A percentile compares a stretch with the other conserved stretches of the same genome.
Conservation (phyloP, 2,888 invertebrate genomes). For the Acleris sparsana region DNA sequence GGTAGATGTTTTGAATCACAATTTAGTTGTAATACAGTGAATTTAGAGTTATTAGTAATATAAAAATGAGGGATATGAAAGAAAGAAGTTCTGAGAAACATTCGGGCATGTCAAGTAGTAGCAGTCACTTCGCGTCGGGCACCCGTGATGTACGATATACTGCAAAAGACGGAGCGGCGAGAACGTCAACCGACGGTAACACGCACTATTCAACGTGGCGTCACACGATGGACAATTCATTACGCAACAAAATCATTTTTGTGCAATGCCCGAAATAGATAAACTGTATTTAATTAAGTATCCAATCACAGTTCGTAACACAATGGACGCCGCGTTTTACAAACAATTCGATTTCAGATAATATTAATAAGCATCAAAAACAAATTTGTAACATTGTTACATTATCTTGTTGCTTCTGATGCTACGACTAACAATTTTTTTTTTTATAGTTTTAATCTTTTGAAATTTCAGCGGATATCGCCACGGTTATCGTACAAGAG, state of each 20-base stretch:
- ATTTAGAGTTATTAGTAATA: not conserved
- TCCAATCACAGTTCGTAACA: slow-evolving; percentile 51
- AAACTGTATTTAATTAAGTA: slow-evolving; percentile 6
- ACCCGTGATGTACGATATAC: not conserved
- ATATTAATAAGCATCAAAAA: not conserved
- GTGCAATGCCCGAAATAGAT: not conserved
- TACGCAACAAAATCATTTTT: not conserved
- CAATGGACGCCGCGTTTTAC: slow-evolving; percentile 44
- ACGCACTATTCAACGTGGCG: not conserved
- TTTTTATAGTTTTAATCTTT: not conserved
- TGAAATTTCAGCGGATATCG: too few relatives aligned
- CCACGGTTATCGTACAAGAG: slow-evolving; percentile 2
- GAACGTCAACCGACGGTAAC: not conserved
- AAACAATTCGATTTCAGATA: slow-evolving; percentile 11
- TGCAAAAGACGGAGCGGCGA: not conserved
- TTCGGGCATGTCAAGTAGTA: not conserved
- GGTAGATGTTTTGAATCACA: too few relatives aligned
- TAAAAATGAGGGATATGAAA: too few relatives aligned
- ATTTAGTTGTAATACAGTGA: too few relatives aligned
- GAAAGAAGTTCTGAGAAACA: too few relatives aligned
- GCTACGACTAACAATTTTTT: too few relatives aligned
- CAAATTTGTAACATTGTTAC: not conserved
- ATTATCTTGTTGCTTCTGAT: too few relatives aligned
- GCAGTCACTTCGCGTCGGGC: slow-evolving; percentile 1
- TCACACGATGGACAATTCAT: not conserved